A percentile compares a stretch with the other conserved stretches of the same genome.
Evolutionary conservation across 2,113 vertebrate species (phyloP).

Genomic region (Malurus alboscapulatus): DNA sequence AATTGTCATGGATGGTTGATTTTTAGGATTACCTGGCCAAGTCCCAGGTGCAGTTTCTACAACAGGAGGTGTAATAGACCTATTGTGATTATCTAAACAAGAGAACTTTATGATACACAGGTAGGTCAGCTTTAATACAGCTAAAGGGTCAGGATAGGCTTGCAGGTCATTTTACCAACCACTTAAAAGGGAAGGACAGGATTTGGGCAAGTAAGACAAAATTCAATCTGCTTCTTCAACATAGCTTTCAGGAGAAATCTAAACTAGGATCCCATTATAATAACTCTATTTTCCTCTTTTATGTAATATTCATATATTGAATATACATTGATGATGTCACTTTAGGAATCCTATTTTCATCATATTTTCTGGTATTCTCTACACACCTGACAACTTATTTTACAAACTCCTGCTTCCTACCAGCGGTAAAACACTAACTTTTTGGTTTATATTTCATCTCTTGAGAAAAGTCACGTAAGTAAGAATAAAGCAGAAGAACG

Average conservation of each 20-base stretch:
- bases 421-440: background rate
- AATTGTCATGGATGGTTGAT: background rate
- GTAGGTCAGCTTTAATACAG: background rate
- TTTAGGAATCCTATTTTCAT: background rate
- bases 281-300: background rate
- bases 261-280: background rate
- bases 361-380: background rate
- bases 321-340: background rate
- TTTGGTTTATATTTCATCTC: background rate
- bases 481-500: background rate
- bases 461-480: background rate
- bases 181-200: background rate
- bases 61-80: background rate
- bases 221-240: background rate
- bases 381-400: background rate
- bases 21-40: background rate
- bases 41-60: background rate
- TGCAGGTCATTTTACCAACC: background rate
- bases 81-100: background rate
- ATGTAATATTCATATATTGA: background rate
- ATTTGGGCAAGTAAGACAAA: background rate
- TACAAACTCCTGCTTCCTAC: background rate
- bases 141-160: background rate
- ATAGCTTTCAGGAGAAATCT: background rate
- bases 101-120: background rate